These are phyloP conservation scores for Ectropis grisescens DNA, from an alignment of 1,140 invertebrate genomes.

Conservation along the genomic window DNA sequence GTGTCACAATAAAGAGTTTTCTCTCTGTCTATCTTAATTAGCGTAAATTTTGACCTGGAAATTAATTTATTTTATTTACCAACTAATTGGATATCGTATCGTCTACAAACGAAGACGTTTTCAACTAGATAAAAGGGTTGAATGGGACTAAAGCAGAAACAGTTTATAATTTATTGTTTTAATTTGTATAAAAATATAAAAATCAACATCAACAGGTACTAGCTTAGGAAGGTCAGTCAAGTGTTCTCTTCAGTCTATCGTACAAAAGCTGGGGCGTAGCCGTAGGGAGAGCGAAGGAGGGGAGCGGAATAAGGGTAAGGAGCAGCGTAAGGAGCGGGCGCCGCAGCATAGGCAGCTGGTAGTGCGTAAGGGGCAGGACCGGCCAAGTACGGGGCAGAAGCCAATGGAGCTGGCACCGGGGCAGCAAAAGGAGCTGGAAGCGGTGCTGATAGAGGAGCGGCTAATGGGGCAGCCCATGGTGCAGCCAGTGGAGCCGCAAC, in stretches of 20 bases:
- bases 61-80: too few species aligned
- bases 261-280: conserved; percentile 45
- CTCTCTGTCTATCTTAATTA: too few species aligned
- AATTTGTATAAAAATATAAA: conserved; percentile 21
- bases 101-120: too few species aligned
- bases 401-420: conserved; percentile 6
- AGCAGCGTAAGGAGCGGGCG: conserved; percentile 25
- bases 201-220: too few species aligned
- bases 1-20: too few species aligned
- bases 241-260: conserved; percentile 55
- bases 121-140: too few species aligned
- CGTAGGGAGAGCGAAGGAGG: conserved; percentile 31
- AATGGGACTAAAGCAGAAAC: too few species aligned
- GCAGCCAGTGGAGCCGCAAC: conserved; percentile 7
- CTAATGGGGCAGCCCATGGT: conserved; percentile 11
- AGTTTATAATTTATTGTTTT: conserved; percentile 11
- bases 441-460: conserved; percentile 9
- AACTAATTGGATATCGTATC: too few species aligned
- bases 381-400: conserved; percentile 17
- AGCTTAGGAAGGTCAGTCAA: conserved; percentile 43
- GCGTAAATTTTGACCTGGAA: too few species aligned
- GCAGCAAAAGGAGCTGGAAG: conserved; percentile 19
- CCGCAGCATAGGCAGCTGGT: conserved; percentile 17
- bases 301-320: conserved; percentile 35
- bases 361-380: conserved; percentile 20